Evolutionary conservation across 2,888 invertebrate genomes (phyloP).

Genomic region (Thereva nobilitata): DNA sequence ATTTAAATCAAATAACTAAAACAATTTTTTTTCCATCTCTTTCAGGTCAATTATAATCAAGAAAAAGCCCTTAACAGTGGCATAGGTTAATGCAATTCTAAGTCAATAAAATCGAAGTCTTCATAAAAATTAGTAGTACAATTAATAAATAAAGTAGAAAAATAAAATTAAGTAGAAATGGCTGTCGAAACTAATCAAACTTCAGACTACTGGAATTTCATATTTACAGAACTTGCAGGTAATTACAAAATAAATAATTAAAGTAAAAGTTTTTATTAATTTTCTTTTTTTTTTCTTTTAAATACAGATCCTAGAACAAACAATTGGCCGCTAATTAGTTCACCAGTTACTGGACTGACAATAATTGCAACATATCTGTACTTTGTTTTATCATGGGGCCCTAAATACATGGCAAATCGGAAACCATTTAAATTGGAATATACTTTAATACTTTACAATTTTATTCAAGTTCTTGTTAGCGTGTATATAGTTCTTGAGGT

Average conservation of each 20-base stretch:
- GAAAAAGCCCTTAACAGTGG: too few relatives aligned
- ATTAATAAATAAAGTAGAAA: neutral
- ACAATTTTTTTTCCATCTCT: too few relatives aligned
- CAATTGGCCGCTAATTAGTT: conserved; percentile 68
- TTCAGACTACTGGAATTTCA: conserved; percentile 65
- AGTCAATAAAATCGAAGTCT: conserved; percentile 9
- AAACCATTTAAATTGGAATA: conserved; percentile 81
- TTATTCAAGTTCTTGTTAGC: conserved; percentile 83
- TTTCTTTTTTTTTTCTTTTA: conserved; percentile 17
- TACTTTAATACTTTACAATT: conserved; percentile 82
- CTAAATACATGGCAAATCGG: conserved; percentile 82
- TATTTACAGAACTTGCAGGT: conserved; percentile 72
- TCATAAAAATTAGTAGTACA: neutral
- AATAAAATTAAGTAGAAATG: conserved; percentile 51
- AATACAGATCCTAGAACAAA: conserved; percentile 70
- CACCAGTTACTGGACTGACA: conserved; percentile 70
- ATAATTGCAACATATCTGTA: conserved; percentile 72
- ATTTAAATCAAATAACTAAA: too few relatives aligned
- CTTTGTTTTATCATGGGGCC: conserved; percentile 78
- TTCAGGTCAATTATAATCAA: too few relatives aligned
- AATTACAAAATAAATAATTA: conserved; percentile 38
- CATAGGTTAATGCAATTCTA: conserved; percentile 2
- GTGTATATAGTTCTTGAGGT: conserved; percentile 70
- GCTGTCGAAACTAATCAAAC: conserved; percentile 67
- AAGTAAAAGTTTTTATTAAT: conserved; percentile 1